Conservation (phyloP, 53 echinoderm and acorn worm species). For the Astropecten irregularis region DNA sequence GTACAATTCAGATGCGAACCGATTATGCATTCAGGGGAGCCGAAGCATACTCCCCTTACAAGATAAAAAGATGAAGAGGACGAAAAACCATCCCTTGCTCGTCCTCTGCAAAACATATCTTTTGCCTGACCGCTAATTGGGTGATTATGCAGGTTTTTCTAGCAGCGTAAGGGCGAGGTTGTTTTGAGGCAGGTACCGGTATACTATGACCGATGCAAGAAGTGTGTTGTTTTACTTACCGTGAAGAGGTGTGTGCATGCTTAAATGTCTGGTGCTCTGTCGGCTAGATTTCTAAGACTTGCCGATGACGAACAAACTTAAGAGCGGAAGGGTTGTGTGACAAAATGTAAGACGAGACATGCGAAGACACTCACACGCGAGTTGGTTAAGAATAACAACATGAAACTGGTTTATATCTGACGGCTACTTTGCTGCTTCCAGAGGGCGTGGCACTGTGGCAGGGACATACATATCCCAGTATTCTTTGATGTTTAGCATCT, state of each 20-base stretch:
- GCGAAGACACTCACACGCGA: neutral
- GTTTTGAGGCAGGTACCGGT: too few species aligned
- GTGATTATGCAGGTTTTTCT: constrained; percentile 45
- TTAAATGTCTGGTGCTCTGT: neutral
- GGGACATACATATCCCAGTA: too few species aligned
- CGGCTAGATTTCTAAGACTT: neutral
- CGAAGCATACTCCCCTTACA: constrained; percentile 35
- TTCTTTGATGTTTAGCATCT: too few species aligned
- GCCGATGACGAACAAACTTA: neutral
- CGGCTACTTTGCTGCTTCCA: too few species aligned
- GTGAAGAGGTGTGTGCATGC: constrained; percentile 4
- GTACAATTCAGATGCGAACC: constrained; percentile 22
- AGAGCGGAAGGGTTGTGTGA: neutral
- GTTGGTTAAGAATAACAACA: neutral
- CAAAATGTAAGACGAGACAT: neutral
- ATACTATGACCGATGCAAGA: too few species aligned
- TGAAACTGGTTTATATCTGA: too few species aligned
- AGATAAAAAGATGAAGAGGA: neutral
- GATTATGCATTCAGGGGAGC: constrained; percentile 53
- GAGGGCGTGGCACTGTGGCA: too few species aligned
- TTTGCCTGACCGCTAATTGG: constrained; percentile 38
- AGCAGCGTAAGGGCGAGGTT: neutral
- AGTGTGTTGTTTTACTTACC: neutral
- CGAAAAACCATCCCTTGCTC: neutral
- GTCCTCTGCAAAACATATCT: constrained; percentile 57